Evolutionary conservation across 2,113 vertebrate genomes (phyloP).

Genomic region (Hassar affinis): DNA sequence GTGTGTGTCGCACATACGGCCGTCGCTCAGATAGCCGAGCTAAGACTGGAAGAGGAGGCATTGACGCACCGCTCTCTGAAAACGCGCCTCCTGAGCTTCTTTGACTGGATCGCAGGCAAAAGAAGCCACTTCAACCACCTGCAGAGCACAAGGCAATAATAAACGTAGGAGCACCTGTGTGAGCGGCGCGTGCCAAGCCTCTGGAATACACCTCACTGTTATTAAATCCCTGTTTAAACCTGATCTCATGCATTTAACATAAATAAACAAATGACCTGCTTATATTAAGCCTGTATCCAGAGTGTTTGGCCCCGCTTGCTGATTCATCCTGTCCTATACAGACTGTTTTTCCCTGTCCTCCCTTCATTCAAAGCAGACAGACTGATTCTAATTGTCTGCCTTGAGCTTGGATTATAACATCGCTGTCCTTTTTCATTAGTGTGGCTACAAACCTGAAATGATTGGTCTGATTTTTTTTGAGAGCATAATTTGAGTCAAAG

Average conservation of each 20-base stretch:
- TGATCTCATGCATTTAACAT: slow-evolving; percentile 21
- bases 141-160: slow-evolving; percentile 83
- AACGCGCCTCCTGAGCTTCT: slow-evolving; percentile 71
- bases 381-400: not conserved
- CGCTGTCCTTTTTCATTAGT: not conserved
- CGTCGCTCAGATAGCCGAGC: slow-evolving; percentile 68
- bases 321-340: slow-evolving; percentile 37
- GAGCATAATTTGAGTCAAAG: slow-evolving; percentile 1
- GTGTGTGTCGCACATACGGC: slow-evolving; percentile 23
- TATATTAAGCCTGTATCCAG: slow-evolving; percentile 44
- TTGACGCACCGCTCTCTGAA: slow-evolving; percentile 65
- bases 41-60: slow-evolving; percentile 72
- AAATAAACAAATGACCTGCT: slow-evolving; percentile 15
- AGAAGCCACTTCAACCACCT: slow-evolving; percentile 68
- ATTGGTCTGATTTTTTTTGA: slow-evolving; percentile 2
- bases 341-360: slow-evolving; percentile 28
- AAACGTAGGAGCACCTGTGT: slow-evolving; percentile 63
- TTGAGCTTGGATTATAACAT: slow-evolving; percentile 23
- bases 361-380: not conserved
- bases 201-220: slow-evolving; percentile 53
- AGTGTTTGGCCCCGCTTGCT: slow-evolving; percentile 47
- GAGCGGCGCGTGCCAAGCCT: slow-evolving; percentile 56
- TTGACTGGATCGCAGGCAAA: slow-evolving; percentile 76
- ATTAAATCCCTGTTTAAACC: slow-evolving; percentile 24
- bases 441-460: not conserved